These are phyloP conservation scores for Sardina pilchardus DNA, from an alignment of 2,113 vertebrate species.

Conservation along the genomic window DNA sequence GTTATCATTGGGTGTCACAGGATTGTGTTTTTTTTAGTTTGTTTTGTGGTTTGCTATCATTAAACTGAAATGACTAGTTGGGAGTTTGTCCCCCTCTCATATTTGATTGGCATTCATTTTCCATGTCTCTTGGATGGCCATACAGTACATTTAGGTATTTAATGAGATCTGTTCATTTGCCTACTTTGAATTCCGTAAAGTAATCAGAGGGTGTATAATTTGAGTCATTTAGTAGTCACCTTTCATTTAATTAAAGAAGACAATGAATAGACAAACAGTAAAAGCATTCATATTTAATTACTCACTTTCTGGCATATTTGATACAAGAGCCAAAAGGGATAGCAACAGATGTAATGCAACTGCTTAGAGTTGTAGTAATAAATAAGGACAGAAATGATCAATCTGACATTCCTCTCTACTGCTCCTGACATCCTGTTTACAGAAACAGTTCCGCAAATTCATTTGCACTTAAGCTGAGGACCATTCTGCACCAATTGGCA, in stretches of 20 bases:
- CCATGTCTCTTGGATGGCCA: no score
- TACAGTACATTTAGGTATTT: not conserved
- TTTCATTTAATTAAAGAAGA: not conserved
- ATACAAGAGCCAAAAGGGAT: not conserved
- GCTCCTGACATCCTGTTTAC: not conserved
- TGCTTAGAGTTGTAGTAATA: not conserved
- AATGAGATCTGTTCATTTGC: not conserved
- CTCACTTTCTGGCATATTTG: conserved; percentile 7
- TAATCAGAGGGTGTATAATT: no score
- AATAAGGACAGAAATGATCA: not conserved
- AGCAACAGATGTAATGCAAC: not conserved
- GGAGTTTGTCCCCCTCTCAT: no score
- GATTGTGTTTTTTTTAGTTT: not conserved
- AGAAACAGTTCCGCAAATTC: not conserved
- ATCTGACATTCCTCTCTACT: not conserved
- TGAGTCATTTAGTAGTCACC: not conserved
- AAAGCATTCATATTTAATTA: conserved; percentile 35
- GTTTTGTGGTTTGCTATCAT: not conserved
- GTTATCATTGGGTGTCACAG: not conserved
- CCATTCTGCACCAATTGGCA: not conserved
- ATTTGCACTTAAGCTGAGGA: not conserved
- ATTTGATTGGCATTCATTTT: not conserved
- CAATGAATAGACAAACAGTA: not conserved
- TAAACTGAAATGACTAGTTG: not conserved
- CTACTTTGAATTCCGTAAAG: not conserved